A percentile compares a stretch with the other conserved stretches of the same genome.
Conservation (phyloP, 1,140 invertebrate genomes). For the Panonychus citri region DNA sequence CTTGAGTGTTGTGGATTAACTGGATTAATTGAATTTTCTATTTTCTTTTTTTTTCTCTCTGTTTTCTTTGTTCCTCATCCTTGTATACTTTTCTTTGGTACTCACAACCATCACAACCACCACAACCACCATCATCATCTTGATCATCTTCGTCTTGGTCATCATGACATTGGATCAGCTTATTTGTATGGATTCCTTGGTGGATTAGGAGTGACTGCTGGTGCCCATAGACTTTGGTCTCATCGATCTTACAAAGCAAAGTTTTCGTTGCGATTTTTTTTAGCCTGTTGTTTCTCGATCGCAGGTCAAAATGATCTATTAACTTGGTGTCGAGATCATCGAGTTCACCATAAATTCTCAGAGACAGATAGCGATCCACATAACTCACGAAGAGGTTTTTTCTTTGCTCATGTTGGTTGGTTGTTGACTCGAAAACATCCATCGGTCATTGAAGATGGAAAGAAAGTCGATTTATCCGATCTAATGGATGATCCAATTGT, state of each 20-base stretch:
- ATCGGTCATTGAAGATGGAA: constrained; percentile 61
- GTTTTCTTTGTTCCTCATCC: too few relatives aligned
- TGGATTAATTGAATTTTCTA: not conserved
- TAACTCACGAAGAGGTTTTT: constrained; percentile 76
- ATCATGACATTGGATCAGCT: not conserved
- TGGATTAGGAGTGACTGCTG: constrained; percentile 30
- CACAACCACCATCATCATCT: not conserved
- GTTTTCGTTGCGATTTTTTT: constrained; percentile 22
- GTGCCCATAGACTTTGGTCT: constrained; percentile 25
- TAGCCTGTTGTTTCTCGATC: constrained; percentile 23
- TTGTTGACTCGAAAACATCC: constrained; percentile 72
- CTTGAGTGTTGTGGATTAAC: too few relatives aligned
- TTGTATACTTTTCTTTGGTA: too few relatives aligned
- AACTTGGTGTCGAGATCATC: constrained; percentile 34
- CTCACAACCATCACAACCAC: too few relatives aligned
- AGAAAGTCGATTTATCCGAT: constrained; percentile 61
- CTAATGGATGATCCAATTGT: constrained; percentile 61
- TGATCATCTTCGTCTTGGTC: not conserved
- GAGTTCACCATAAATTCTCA: constrained; percentile 79
- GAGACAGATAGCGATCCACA: constrained; percentile 90
- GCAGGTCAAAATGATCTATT: constrained; percentile 23
- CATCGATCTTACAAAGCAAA: constrained; percentile 26
- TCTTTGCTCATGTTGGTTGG: constrained; percentile 89
- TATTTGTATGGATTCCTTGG: constrained; percentile 10
- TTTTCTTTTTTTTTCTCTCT: not conserved